A percentile compares a stretch with the other conserved stretches of the same genome.
Conservation (phyloP, 2,888 invertebrate species). For the Hyles lineata region DNA sequence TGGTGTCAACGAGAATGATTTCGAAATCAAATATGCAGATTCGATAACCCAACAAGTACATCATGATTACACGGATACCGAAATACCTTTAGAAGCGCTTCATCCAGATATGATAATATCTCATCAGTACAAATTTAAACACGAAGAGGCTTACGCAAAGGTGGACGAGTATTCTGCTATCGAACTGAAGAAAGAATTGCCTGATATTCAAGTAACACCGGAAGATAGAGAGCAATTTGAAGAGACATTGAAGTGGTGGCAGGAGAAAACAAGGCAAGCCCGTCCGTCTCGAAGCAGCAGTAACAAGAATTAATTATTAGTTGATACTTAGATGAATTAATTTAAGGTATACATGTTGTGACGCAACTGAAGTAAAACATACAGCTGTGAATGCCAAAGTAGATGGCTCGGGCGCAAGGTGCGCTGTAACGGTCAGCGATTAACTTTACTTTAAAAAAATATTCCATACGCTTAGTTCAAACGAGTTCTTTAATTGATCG, state of each 20-base stretch:
- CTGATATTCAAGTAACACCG: conserved; percentile 78
- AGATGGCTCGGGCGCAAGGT: conserved; percentile 77
- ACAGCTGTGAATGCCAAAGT: conserved; percentile 82
- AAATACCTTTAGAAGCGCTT: conserved; percentile 62
- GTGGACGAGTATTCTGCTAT: conserved; percentile 76
- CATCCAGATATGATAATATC: conserved; percentile 67
- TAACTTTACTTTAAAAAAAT: conserved; percentile 45
- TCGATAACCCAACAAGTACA: conserved; percentile 69
- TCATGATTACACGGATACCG: conserved; percentile 55
- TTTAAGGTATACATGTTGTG: conserved; percentile 57
- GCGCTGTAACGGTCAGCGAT: conserved; percentile 72
- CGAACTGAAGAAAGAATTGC: conserved; percentile 77
- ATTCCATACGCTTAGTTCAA: conserved; percentile 39
- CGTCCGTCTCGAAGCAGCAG: conserved; percentile 57
- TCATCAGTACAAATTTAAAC: conserved; percentile 69
- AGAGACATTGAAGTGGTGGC: conserved; percentile 83
- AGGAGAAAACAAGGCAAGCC: conserved; percentile 75
- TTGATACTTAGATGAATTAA: conserved; percentile 47
- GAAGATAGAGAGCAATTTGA: conserved; percentile 80
- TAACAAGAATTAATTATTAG: conserved; percentile 41
- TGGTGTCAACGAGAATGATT: conserved; percentile 68
- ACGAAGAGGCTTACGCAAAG: conserved; percentile 72
- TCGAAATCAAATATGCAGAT: conserved; percentile 80
- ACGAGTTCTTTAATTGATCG: conserved; percentile 29
- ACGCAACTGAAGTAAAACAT: conserved; percentile 61